Base-by-base conservation (phyloP, 2,797 vertebrate species). In the Scyliorhinus canicula region DNA sequence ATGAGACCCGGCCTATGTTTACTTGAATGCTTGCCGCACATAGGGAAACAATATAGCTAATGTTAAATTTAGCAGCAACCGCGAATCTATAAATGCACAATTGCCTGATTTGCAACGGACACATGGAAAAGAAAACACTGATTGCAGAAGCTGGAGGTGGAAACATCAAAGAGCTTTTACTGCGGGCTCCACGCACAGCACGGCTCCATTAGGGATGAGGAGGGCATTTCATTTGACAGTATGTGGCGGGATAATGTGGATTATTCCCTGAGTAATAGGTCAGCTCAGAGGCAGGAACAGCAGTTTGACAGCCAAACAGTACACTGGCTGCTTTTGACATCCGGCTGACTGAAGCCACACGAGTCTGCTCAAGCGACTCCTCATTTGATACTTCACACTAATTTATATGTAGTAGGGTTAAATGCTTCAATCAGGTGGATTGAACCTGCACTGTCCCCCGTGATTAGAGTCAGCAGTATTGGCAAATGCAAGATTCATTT, bases 271-370 rank as follows among this genome's bases (percentile, higher is more conserved):
- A 94, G 44, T 94, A 55, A 55, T 63, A 14, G 93, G 50, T 35
- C 67, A 94, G 93, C 65, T 94, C 31, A 71, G 67, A 52, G 67
- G 50, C 47, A 74, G 67, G 65, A 4, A 94, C 67, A 47, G 28
- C 31, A 74, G 47, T 31, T 74, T 94, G 47, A 94, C 47, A 74
- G 93, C 93, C 52, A 94, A 77, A 21, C 44, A 74, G 67, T 74
- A 21, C 88, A 65, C 9, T 91, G 44, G 88, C 9, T 28, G 60
- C n/a, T 65, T 91, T 44, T 91, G 57, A 65, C n/a, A 40, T n/a
- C 60, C n/a, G 16, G 26, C 21, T 63, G 88, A 60, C 60, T 44
- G 57, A 26, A 63, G n/a, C 57, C 65, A 91, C 35, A 63, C 65
- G 88, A 65, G 65, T 24, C 21, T 65, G 60, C 88, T 65, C 8